These are phyloP conservation scores for Heterodera filipjevi DNA, from an alignment of 2,888 invertebrate genomes.

Conservation along the genomic window DNA sequence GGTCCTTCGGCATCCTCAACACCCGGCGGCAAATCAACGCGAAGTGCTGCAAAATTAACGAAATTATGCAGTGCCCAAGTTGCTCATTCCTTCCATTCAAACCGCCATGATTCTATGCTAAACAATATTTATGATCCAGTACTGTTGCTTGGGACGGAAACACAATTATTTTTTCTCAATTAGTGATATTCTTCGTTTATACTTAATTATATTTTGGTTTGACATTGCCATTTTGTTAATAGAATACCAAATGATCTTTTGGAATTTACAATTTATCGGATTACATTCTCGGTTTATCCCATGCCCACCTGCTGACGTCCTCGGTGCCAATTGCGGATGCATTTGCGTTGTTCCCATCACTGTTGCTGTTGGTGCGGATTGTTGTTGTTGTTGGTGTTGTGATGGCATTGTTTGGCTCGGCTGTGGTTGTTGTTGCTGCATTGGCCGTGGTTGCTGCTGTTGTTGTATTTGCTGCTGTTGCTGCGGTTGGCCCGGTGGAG, in stretches of 20 bases:
- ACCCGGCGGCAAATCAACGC: conserved; percentile 22
- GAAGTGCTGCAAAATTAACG: not conserved
- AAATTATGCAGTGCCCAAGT: too few relatives aligned
- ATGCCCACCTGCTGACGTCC: not conserved
- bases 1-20: conserved; percentile 36
- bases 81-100: too few relatives aligned
- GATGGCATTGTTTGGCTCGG: not conserved
- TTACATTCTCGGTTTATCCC: too few relatives aligned
- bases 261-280: too few relatives aligned
- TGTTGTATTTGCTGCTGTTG: not conserved
- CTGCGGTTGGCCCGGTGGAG: not conserved
- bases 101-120: too few relatives aligned
- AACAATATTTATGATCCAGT: too few relatives aligned
- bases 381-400: conserved; percentile 1
- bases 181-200: too few relatives aligned
- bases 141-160: too few relatives aligned
- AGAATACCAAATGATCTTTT: too few relatives aligned
- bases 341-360: not conserved
- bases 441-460: not conserved
- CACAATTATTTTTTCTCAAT: too few relatives aligned
- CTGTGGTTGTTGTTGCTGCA: not conserved
- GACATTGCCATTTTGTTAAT: too few relatives aligned
- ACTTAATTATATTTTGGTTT: too few relatives aligned
- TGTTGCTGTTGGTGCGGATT: not conserved
- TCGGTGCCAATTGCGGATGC: not conserved